phyloP scores from a whole-genome alignment of 2,888 invertebrate species.

The Eupithecia exiguata region DNA sequence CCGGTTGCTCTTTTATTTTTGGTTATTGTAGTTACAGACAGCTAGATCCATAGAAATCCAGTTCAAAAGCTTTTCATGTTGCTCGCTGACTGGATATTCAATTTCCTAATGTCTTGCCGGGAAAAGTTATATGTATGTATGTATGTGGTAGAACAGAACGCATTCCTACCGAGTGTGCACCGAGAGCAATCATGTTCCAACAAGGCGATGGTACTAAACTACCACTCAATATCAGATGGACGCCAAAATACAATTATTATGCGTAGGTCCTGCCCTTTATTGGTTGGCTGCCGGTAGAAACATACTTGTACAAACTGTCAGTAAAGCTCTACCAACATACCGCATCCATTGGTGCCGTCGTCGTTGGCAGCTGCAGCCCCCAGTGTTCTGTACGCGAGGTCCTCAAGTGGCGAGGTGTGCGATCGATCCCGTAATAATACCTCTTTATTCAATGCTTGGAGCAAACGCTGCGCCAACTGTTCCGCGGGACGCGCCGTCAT shows the following conservation, averaged over 20 bases:
- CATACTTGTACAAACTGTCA: background rate
- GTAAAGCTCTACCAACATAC: slow-evolving; percentile 5
- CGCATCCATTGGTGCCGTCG: slow-evolving; percentile 43
- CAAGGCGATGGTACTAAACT: background rate
- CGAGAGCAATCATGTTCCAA: background rate
- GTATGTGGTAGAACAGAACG: too few relatives aligned
- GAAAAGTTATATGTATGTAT: background rate
- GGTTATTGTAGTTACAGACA: background rate
- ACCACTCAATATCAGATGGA: background rate
- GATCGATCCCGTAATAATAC: slow-evolving; percentile 44
- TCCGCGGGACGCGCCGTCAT: background rate
- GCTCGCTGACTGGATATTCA: background rate
- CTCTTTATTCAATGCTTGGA: slow-evolving; percentile 40
- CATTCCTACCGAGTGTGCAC: too few relatives aligned
- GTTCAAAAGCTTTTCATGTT: background rate
- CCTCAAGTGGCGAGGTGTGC: slow-evolving; percentile 60
- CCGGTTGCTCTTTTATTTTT: background rate
- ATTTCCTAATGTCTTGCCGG: background rate
- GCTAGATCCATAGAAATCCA: background rate
- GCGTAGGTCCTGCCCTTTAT: background rate
- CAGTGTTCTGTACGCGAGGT: slow-evolving; percentile 50
- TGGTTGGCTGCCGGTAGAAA: background rate
- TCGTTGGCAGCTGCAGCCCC: slow-evolving; percentile 51
- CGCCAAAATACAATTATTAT: too few relatives aligned
- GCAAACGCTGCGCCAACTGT: slow-evolving; percentile 32